Evolutionary conservation across 2,113 vertebrate genomes (phyloP).

Genomic region (Aegotheles bennettii): DNA sequence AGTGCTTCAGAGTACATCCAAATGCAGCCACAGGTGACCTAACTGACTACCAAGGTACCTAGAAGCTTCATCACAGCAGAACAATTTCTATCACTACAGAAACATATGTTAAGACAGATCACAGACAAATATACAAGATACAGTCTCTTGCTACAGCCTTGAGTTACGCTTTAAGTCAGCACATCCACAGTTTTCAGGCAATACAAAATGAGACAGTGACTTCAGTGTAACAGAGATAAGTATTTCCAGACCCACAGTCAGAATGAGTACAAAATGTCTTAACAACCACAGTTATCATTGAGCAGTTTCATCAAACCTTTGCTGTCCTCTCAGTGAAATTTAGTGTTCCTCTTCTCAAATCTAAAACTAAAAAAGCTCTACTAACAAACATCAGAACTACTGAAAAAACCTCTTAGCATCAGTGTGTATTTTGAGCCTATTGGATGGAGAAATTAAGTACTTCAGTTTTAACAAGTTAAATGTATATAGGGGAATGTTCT

Average conservation of each 20-base stretch:
- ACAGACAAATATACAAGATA: neutral
- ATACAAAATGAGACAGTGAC: neutral
- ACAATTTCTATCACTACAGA: neutral
- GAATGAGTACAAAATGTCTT: neutral
- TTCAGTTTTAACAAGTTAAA: neutral
- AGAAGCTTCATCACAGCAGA: neutral
- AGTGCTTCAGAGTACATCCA: accelerated
- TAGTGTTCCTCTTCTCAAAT: neutral
- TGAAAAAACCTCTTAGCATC: neutral
- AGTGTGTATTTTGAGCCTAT: neutral
- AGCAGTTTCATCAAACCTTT: neutral
- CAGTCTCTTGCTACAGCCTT: neutral
- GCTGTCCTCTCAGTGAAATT: neutral
- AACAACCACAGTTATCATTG: neutral
- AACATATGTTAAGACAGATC: neutral
- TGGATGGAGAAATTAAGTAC: neutral
- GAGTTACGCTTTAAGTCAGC: neutral
- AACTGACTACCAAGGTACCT: neutral
- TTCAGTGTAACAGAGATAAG: neutral
- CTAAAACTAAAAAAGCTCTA: neutral
- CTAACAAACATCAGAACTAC: neutral
- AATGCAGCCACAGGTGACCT: neutral
- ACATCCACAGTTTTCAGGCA: neutral
- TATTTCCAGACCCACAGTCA: neutral
- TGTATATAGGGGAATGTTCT: neutral